A percentile compares a stretch with the other conserved stretches of the same genome.
Evolutionary conservation across 2,888 invertebrate genomes (phyloP).

Genomic region (Polylopha cassiicola): DNA sequence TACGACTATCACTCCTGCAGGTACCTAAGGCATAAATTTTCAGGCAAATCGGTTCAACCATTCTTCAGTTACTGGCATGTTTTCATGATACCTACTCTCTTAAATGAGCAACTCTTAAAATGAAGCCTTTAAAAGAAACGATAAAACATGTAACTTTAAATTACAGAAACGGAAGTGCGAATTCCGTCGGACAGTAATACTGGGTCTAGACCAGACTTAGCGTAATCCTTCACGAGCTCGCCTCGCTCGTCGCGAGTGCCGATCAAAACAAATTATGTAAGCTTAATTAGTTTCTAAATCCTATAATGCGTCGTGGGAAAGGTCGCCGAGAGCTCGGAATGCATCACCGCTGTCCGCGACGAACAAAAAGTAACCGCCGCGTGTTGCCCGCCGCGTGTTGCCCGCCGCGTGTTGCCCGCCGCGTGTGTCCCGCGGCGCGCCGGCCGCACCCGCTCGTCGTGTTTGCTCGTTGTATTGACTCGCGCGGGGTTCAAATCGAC

Average conservation of each 20-base stretch:
- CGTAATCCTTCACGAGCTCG: conserved; percentile 25
- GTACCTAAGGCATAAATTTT: too few species aligned
- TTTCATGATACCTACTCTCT: too few species aligned
- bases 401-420: neutral
- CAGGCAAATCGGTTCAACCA: too few species aligned
- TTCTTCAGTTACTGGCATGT: too few species aligned
- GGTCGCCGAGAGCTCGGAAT: conserved; percentile 6
- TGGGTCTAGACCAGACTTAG: conserved; percentile 30
- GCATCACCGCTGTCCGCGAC: too few species aligned
- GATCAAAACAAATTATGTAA: conserved; percentile 15
- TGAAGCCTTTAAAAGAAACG: too few species aligned
- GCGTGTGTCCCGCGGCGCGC: neutral
- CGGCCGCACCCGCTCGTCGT: neutral
- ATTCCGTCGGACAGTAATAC: conserved; percentile 18
- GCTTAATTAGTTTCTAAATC: conserved; percentile 21
- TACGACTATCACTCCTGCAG: too few species aligned
- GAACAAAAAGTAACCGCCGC: neutral
- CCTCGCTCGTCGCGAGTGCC: conserved; percentile 8
- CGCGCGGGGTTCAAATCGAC: conserved; percentile 36
- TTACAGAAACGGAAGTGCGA: too few species aligned
- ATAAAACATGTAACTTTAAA: too few species aligned
- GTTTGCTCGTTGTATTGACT: neutral
- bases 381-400: neutral
- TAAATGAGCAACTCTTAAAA: too few species aligned
- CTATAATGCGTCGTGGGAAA: conserved; percentile 21